Conservation (phyloP, 2,888 invertebrate genomes). For the Archaeoteleia sp. region DNA sequence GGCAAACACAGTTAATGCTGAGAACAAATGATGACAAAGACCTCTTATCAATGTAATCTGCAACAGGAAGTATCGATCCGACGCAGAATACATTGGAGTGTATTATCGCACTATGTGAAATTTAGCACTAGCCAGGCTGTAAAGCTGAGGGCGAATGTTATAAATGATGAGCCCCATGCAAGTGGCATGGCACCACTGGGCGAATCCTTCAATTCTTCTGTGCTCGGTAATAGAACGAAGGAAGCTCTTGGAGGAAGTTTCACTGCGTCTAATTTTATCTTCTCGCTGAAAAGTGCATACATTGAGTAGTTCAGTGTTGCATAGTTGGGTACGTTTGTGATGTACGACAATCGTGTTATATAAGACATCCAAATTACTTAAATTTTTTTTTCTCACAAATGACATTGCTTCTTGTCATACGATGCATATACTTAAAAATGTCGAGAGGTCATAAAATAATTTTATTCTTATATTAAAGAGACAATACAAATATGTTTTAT, state of each 20-base stretch:
- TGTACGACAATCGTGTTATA: slow-evolving; percentile 31
- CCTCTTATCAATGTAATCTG: slow-evolving; percentile 15
- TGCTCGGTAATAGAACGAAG: slow-evolving; percentile 43
- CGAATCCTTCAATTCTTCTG: too few species aligned
- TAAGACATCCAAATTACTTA: slow-evolving; percentile 18
- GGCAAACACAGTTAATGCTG: not conserved
- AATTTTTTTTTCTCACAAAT: too few species aligned
- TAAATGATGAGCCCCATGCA: slow-evolving; percentile 13
- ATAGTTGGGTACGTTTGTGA: slow-evolving; percentile 14
- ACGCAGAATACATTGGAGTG: not conserved
- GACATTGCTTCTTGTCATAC: not conserved
- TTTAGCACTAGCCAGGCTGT: slow-evolving; percentile 16
- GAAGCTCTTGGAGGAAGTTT: slow-evolving; percentile 49
- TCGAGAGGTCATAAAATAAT: too few species aligned
- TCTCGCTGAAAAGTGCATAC: slow-evolving; percentile 65
- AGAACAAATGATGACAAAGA: slow-evolving; percentile 21
- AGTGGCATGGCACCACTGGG: slow-evolving; percentile 9
- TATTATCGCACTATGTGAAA: slow-evolving; percentile 21
- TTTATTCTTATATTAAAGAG: too few species aligned
- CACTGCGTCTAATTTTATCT: slow-evolving; percentile 45
- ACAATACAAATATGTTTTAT: too few species aligned
- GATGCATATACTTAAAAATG: too few species aligned
- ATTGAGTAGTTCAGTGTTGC: slow-evolving; percentile 31
- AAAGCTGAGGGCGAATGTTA: slow-evolving; percentile 18
- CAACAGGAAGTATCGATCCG: slow-evolving; percentile 19